Conservation (phyloP, 2,797 vertebrate genomes). For the Helarctos malayanus region DNA sequence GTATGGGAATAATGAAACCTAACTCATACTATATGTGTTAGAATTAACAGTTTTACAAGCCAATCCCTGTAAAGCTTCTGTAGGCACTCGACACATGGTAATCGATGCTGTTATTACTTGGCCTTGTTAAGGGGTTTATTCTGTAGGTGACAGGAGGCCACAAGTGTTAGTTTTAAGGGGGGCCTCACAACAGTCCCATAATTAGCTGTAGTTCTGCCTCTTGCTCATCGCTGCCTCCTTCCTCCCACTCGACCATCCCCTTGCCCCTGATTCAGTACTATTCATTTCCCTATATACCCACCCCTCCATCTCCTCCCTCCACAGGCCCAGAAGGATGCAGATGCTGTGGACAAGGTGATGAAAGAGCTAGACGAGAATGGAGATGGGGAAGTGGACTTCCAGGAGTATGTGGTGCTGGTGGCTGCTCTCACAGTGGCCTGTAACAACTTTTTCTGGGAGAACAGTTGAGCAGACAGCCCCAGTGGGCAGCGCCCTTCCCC, state of each 20-base stretch:
- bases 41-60: not conserved
- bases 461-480: slow-evolving; percentile 83
- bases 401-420: slow-evolving; percentile 96
- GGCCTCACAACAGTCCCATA: not conserved
- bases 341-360: slow-evolving; percentile 94
- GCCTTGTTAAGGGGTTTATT: not conserved
- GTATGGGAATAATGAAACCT: not conserved
- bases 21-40: not conserved
- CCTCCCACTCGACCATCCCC: not conserved
- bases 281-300: not conserved
- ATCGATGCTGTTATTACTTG: not conserved
- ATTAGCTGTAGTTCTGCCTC: not conserved
- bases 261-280: not conserved
- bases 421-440: slow-evolving; percentile 94
- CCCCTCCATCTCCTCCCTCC: not conserved
- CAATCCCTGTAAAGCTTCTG: not conserved
- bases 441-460: slow-evolving; percentile 94
- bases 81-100: not conserved
- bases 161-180: not conserved
- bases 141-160: not conserved
- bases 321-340: slow-evolving; percentile 91
- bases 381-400: slow-evolving; percentile 96
- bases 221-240: not conserved
- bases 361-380: slow-evolving; percentile 94
- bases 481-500: not conserved